Evolutionary conservation across 1,140 invertebrate species (phyloP).

Genomic region (Lucilia cuprina): DNA sequence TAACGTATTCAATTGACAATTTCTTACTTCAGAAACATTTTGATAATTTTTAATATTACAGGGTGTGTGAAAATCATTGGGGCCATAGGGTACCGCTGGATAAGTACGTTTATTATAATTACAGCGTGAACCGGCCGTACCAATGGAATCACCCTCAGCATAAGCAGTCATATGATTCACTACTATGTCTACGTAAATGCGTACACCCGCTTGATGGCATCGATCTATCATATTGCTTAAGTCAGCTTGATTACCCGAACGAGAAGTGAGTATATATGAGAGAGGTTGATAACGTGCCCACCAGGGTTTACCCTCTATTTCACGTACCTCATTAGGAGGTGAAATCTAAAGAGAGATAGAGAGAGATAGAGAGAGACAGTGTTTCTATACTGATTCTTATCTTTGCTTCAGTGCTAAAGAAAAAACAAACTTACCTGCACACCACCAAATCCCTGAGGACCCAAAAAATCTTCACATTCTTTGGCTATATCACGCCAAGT

Average conservation of each 20-base stretch:
- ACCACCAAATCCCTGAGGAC: slow-evolving; percentile 72
- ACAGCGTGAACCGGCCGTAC: slow-evolving; percentile 66
- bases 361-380: background rate
- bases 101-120: slow-evolving; percentile 60
- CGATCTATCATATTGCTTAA: slow-evolving; percentile 78
- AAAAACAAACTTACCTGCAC: slow-evolving; percentile 68
- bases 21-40: slow-evolving; percentile 68
- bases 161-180: slow-evolving; percentile 78
- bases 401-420: background rate
- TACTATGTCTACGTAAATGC: slow-evolving; percentile 78
- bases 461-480: slow-evolving; percentile 77
- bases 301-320: slow-evolving; percentile 67
- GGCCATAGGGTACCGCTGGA: slow-evolving; percentile 64
- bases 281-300: slow-evolving; percentile 88
- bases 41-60: slow-evolving; percentile 66
- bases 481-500: slow-evolving; percentile 73
- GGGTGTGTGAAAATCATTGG: slow-evolving; percentile 63
- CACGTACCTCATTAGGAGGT: slow-evolving; percentile 64
- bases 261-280: slow-evolving; percentile 77
- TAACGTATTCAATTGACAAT: slow-evolving; percentile 75
- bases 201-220: slow-evolving; percentile 78
- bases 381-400: background rate
- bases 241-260: slow-evolving; percentile 77
- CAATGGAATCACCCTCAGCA: slow-evolving; percentile 49
- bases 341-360: slow-evolving; percentile 59